Evolutionary conservation across 2,888 invertebrate genomes (phyloP).

Genomic region (Sesamia inferens): DNA sequence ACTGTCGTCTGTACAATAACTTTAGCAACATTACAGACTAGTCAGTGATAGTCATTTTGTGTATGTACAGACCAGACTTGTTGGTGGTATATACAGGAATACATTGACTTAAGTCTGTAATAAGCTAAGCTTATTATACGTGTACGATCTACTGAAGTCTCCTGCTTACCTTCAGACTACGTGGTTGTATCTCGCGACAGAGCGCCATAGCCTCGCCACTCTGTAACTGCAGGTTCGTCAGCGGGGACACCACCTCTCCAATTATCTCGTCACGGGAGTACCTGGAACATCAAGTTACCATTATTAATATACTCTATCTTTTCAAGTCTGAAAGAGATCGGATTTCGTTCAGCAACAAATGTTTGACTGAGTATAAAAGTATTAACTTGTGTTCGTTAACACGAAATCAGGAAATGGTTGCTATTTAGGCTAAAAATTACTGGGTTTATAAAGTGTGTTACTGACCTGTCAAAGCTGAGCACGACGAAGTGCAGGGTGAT

Average conservation of each 20-base stretch:
- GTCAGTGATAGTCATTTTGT: no score
- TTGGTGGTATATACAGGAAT: no score
- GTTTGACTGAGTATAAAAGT: not conserved
- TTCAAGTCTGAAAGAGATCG: not conserved
- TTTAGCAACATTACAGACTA: no score
- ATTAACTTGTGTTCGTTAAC: not conserved
- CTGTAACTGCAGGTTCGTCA: constrained; percentile 94
- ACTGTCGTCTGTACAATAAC: no score
- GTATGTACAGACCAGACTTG: no score
- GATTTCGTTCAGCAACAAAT: not conserved
- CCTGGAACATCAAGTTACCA: constrained; percentile 85
- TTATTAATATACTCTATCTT: not conserved
- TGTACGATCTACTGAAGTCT: not conserved
- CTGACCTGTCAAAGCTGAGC: constrained; percentile 96
- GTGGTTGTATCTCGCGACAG: constrained; percentile 97
- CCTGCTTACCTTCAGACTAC: constrained; percentile 95
- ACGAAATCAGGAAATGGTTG: not conserved
- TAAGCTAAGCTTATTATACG: no score
- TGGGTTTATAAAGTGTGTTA: not conserved
- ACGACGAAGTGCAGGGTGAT: constrained; percentile 98
- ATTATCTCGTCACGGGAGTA: constrained; percentile 99
- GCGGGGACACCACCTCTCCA: constrained; percentile 98
- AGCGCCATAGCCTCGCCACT: constrained; percentile 91
- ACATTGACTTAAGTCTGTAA: no score
- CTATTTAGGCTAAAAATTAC: not conserved